Conservation (phyloP, 2,888 invertebrate species). For the Diaprepes abbreviatus region DNA sequence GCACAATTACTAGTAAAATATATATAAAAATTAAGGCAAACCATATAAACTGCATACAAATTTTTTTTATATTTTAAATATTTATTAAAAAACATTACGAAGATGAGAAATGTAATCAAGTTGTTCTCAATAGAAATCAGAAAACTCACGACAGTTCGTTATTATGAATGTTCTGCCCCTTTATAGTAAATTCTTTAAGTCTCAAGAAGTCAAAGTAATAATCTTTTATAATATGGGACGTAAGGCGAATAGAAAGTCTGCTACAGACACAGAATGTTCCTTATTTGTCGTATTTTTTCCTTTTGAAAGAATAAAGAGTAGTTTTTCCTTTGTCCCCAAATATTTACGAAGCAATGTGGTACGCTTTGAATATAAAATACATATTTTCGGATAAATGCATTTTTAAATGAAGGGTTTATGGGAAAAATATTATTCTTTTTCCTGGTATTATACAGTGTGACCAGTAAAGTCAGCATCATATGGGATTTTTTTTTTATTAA, state of each 20-base stretch:
- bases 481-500: too few relatives aligned
- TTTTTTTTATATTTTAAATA: too few relatives aligned
- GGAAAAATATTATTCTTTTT: too few relatives aligned
- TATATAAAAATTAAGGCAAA: too few relatives aligned
- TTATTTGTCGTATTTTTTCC: slow-evolving; percentile 25
- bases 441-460: too few relatives aligned
- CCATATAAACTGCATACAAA: too few relatives aligned
- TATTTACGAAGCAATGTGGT: slow-evolving; percentile 20
- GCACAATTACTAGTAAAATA: too few relatives aligned
- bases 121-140: not conserved
- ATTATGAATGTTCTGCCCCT: not conserved
- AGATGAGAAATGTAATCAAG: too few relatives aligned
- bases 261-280: slow-evolving; percentile 15
- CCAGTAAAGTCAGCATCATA: too few relatives aligned
- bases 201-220: slow-evolving; percentile 29
- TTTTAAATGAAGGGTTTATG: too few relatives aligned
- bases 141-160: not conserved
- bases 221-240: slow-evolving; percentile 30
- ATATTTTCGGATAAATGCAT: not conserved
- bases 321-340: slow-evolving; percentile 22
- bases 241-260: slow-evolving; percentile 10
- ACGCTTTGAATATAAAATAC: slow-evolving; percentile 26
- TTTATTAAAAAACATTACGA: too few relatives aligned
- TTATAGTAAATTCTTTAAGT: slow-evolving; percentile 17
- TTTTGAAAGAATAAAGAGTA: slow-evolving; percentile 10